Base-by-base conservation (phyloP, 2,797 vertebrate genomes). In the Stomatorhinus walkeri region DNA sequence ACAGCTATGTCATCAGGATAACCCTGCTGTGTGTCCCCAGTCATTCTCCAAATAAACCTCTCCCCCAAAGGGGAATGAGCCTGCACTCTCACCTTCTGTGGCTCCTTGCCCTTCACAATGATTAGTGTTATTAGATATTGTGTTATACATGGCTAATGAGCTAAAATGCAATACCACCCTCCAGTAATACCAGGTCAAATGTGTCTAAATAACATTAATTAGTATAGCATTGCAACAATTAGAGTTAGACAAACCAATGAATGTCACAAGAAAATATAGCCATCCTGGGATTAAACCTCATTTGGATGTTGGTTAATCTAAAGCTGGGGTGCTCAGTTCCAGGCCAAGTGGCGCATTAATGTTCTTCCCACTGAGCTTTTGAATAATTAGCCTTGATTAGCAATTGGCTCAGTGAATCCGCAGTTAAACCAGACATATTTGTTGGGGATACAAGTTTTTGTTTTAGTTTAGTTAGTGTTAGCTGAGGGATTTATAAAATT, bases 141-240 rank as follows among this genome's bases (percentile, higher is more conserved):
- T n/a, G 6, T 43, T 79, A n/a, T 79, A 79, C 72, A 40, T 43
- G 16, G 72, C 7, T 79, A 79, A 79, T 79, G 72, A n/a, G 72
- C 16, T 79, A 79, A 79, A 43, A 79, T 1, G 14, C 72, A 79
- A 43, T 43, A 43, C 14, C 72, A 79, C 72, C 14, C 32, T 79
- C 16, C 72, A 79, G 72, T 79, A 43, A 79, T 79, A 79, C 72
- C 72, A 79, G 36, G 72, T 79, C 32, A 79, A 79, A 79, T 79
- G 72, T 8, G 36, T 43, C 72, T 79, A 16, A 79, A 43, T 43
- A 8, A 43, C 72, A 79, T 79, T n/a, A 79, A 40, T 40, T 79
- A 79, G 72, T 43, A 43, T 43, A 79, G 36, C 36, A 79, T 79
- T 43, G n/a, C 72, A 79, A 43, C 36, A 43, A 43, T 68, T 68